Conservation (phyloP, 1,140 invertebrate species). For the Drosophila sulfurigaster region DNA sequence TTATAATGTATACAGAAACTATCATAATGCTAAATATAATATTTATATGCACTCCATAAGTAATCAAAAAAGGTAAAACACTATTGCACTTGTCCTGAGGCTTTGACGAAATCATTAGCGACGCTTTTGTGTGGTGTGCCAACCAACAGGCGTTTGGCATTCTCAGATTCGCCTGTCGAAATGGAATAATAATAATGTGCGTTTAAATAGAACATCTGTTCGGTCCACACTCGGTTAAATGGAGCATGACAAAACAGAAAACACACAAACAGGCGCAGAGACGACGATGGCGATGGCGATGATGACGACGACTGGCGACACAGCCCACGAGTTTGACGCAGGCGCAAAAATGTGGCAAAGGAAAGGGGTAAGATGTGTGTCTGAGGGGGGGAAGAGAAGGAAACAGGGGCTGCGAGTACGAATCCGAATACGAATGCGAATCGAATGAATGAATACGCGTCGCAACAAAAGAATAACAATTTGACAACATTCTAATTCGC, state of each 20-base stretch:
- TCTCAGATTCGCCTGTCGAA: slow-evolving; percentile 73
- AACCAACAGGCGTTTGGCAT: slow-evolving; percentile 34
- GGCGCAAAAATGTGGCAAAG: slow-evolving; percentile 36
- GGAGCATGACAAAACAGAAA: slow-evolving; percentile 85
- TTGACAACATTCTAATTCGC: slow-evolving; percentile 84
- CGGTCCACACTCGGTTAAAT: slow-evolving; percentile 84
- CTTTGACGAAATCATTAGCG: neutral
- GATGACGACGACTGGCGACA: slow-evolving; percentile 35
- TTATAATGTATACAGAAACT: no score
- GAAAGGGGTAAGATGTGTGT: slow-evolving; percentile 55
- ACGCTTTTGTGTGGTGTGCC: slow-evolving; percentile 57
- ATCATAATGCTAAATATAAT: no score
- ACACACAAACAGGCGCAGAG: slow-evolving; percentile 65
- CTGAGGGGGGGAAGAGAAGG: neutral
- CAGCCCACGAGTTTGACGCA: slow-evolving; percentile 39
- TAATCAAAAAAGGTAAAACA: no score
- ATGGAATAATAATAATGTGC: slow-evolving; percentile 84
- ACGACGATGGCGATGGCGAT: neutral
- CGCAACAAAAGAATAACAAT: slow-evolving; percentile 84
- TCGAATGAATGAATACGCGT: slow-evolving; percentile 82
- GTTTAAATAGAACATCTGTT: slow-evolving; percentile 85
- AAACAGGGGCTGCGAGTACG: neutral
- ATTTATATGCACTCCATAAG: no score
- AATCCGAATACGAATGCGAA: slow-evolving; percentile 67
- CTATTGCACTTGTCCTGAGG: neutral